Evolutionary conservation across 2,113 vertebrate species (phyloP), one percentile per base, ranked within the genome.

Genomic region (Corynorhinus townsendii): DNA sequence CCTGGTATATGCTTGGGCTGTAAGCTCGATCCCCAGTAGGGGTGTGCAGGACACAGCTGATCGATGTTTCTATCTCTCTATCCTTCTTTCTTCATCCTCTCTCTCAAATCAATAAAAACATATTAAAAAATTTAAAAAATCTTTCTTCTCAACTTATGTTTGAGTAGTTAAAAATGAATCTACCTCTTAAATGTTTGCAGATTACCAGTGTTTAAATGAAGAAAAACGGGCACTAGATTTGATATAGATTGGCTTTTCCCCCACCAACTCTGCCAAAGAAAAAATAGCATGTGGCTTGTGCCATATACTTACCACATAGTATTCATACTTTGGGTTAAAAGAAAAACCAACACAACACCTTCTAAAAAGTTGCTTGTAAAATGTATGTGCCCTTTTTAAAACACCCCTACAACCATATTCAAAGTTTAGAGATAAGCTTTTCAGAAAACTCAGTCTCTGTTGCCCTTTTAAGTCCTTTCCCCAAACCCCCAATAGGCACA

Each of bases 241-340:
- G 73, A 54, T 66, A 62, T 71, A 75, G 86, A 87, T 33, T 76
- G 86, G 62, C 75, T 87, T 86, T 93, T 28, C 43, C 81, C 54
- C 47, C 19, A 72, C 52, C 52, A 90, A 40, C 54, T 40, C 64
- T 91, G 75, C 88, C 87, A 86, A 87, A 89, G 69, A 56, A 83
- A 90, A 97, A 96, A 91, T 72, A 94, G 33, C 35, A 7, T 94
- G 94, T 89, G 96, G 97, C 49, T 95, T 95, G 56, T 95, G 86
- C 93, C 96, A 54, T 95, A 75, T 97, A 90, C 90, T 97, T 97
- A 97, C 86, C 71, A 96, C 94, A 96, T 96, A 94, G 80, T 95
- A 93, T 87, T 95, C 96, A 96, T 96, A 88, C 43, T 97, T 96
- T 43, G 95, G 95, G 88, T 96, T 95, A 82, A 95, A 66, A 30